Base-by-base conservation (phyloP, 2,888 invertebrate species). In the Amphimallon solstitiale region DNA sequence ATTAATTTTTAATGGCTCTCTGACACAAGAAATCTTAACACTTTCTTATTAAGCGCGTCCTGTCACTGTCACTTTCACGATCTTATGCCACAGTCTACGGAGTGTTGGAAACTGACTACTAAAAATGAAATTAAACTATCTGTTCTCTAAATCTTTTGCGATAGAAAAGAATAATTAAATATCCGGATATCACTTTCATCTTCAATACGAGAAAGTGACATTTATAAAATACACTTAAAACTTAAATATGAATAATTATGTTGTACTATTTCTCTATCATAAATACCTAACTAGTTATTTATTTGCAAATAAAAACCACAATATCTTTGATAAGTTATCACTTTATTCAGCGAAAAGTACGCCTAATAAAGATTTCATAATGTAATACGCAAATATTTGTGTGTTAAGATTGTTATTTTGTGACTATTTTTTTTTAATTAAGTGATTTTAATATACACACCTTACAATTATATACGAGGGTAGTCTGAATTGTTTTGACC, bases 161-260 rank as follows among this genome's bases (percentile, higher is more conserved):
- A 48, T 2, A 48, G 23, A 12, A 23, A 48, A 48, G 23, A 48
- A n/a, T 12, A n/a, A 48, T 10, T n/a, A 48, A 48, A 23, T 21
- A 23, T 48, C 48, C 23, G 48, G 48, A 48, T 23, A 48, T 23
- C 48, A 48, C 48, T 48, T 48, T 48, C 23, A 23, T 23, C 12
- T 48, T 48, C 12, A 23, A 29, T 48, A 12, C 7, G 48, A 23
- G 21, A 48, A 48, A 48, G 23, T 21, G n/a, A 3, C n/a, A 29
- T 48, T 4, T 7, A 48, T 29, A 29, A 29, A 29, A 29, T 29
- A 1, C 7, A 29, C 9, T 5, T 5, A 23, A 4, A 23, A 23
- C 23, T 23, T 5, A 5, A 29, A 29, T 5, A 29, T 29, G 29
- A 29, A 29, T 29, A 29, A 7, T 29, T 29, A 29, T 5, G 9